These are phyloP conservation scores for Beris morrisii DNA, from an alignment of 2,888 invertebrate genomes.

Conservation along the genomic window DNA sequence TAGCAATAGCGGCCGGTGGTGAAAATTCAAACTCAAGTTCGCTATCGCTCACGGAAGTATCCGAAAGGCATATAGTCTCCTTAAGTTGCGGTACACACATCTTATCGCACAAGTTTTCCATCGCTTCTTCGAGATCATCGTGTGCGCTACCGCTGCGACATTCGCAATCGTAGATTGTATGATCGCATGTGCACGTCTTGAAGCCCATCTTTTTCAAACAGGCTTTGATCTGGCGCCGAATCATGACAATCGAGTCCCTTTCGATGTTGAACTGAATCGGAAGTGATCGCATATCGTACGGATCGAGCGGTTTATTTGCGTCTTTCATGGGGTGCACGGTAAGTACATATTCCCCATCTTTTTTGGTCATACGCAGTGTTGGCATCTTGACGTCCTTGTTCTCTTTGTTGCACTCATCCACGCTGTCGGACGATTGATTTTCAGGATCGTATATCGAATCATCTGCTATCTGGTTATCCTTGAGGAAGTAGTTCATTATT, in stretches of 20 bases:
- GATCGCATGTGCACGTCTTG: conserved; percentile 61
- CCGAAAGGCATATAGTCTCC: conserved; percentile 45
- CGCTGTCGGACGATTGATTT: conserved; percentile 41
- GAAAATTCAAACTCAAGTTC: conserved; percentile 73
- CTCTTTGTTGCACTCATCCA: conserved; percentile 49
- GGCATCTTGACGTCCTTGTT: conserved; percentile 56
- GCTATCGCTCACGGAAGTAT: conserved; percentile 58
- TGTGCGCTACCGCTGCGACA: conserved; percentile 53
- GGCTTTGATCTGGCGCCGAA: conserved; percentile 60
- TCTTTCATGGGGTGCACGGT: conserved; percentile 70
- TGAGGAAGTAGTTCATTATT: conserved; percentile 52
- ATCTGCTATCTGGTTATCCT: conserved; percentile 46
- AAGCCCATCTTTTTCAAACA: conserved; percentile 61
- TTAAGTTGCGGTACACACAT: conserved; percentile 44
- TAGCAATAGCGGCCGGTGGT: conserved; percentile 69
- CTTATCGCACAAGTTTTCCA: conserved; percentile 56
- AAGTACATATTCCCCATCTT: conserved; percentile 66
- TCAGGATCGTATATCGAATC: conserved; percentile 46
- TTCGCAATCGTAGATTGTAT: conserved; percentile 54
- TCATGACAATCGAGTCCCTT: conserved; percentile 59
- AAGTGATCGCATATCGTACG: conserved; percentile 67
- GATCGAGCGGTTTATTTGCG: conserved; percentile 59
- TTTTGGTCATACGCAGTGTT: conserved; percentile 67
- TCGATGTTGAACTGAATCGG: conserved; percentile 69
- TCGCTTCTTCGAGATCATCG: conserved; percentile 58